Base-by-base conservation (phyloP, 2,888 invertebrate genomes). In the Lepidochrysops patricia region DNA sequence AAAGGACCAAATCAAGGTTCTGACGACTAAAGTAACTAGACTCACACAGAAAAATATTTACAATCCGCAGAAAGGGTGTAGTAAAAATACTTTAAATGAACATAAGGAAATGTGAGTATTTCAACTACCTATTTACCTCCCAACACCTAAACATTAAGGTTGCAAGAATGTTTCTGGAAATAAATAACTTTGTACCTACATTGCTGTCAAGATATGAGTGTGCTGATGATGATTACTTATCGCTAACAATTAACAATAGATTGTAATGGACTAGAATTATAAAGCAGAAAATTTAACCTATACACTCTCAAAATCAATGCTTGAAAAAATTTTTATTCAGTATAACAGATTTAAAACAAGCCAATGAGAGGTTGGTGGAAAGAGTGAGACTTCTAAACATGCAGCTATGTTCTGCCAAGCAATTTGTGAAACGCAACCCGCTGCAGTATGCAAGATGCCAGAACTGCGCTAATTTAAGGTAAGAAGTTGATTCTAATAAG, bases 1-100 rank as follows among this genome's bases (percentile, higher is more conserved):
- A 66, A 90, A 91, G 60, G 93, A 94, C 2, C 79, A 76, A 62
- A 74, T 86, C 7, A 80, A 76, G 60, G 37, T 72, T 1, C 62
- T 88, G 12, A 74, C 77, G 0, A 82, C 82, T 0, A 82, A 78
- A 61, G 63, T 86, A 4, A 79, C 81, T 27, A 73, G 85, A 56
- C 67, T 83, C 66, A 70, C 69, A 0, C 79, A 80, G 61, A 78
- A 71, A 48, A 65, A 62, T 49, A 61, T 65, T 0, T 62, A 70
- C 1, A 67, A 70, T 26, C 77, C 77, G 15, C 66, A 67, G 2
- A 80, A 72, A 34, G 77, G 77, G 5, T 78, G 80, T 59, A 82
- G 84, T 1, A 82, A 74, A 60, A 68, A 72, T 25, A 57, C 79
- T 32, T 69, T 82, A 19, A 69, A 68, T 29, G 82, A 83, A 52